phyloP scores from a whole-genome alignment of 1,140 invertebrate genomes.

The Diorhabda elongata region DNA sequence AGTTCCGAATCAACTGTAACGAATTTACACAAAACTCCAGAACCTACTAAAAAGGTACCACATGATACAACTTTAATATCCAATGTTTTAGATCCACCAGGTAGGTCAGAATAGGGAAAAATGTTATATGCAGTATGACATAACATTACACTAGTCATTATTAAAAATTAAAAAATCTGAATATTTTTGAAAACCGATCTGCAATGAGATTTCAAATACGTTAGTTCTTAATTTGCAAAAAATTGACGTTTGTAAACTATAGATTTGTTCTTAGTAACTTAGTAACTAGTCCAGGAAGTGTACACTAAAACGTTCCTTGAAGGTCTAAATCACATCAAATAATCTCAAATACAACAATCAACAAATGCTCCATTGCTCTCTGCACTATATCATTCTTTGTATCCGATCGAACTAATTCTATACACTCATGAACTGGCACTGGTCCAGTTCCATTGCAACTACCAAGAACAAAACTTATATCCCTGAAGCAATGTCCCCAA shows the following conservation, averaged over 20 bases:
- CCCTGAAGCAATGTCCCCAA: not conserved
- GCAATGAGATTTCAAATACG: not conserved
- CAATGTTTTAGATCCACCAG: constrained; percentile 7
- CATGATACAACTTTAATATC: constrained; percentile 6
- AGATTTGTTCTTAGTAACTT: too few relatives aligned
- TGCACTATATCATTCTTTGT: too few relatives aligned
- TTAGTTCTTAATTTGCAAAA: not conserved
- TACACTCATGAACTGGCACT: not conserved
- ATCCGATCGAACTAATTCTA: too few relatives aligned
- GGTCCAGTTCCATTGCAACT: not conserved
- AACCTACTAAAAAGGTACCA: not conserved
- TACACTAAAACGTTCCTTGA: too few relatives aligned
- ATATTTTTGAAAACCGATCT: not conserved
- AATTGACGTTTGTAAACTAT: not conserved
- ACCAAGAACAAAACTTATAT: not conserved
- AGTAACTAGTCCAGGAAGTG: too few relatives aligned
- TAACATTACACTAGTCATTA: not conserved
- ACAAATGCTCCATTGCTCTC: too few relatives aligned
- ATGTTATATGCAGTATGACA: constrained; percentile 9
- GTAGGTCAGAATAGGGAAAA: constrained; percentile 12
- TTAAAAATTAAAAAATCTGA: not conserved
- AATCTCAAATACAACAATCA: too few relatives aligned
- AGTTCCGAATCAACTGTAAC: not conserved
- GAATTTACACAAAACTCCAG: not conserved
- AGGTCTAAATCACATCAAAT: too few relatives aligned